These are phyloP conservation scores for Xanthia togata DNA, from an alignment of 2,888 invertebrate genomes.

Conservation along the genomic window DNA sequence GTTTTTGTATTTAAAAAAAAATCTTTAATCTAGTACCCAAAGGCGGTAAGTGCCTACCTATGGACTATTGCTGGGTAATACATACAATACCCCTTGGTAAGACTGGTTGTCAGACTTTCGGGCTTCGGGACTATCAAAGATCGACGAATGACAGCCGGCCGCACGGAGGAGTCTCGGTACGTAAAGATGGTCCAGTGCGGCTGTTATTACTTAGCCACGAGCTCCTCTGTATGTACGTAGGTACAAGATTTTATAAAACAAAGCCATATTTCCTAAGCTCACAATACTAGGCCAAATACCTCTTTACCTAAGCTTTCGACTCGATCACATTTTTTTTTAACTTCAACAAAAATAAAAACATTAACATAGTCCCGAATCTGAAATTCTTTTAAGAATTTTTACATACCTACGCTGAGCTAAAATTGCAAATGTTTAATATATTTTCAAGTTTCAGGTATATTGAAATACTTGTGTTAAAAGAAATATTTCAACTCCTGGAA, in stretches of 20 bases:
- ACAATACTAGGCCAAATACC: neutral
- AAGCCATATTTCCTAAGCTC: neutral
- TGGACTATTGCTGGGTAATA: too few species aligned
- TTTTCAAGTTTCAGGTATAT: conserved; percentile 30
- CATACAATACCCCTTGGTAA: too few species aligned
- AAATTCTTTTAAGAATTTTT: neutral
- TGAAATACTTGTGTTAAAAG: conserved; percentile 30
- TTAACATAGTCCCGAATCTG: neutral
- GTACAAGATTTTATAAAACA: conserved; percentile 19
- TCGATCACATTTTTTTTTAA: conserved; percentile 2
- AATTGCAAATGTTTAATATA: conserved; percentile 11
- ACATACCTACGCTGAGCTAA: neutral
- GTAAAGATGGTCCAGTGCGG: too few species aligned
- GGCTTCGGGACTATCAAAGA: too few species aligned
- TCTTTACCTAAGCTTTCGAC: neutral
- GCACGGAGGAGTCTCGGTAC: too few species aligned
- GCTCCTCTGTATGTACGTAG: neutral
- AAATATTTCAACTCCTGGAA: conserved; percentile 4
- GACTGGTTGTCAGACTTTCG: too few species aligned
- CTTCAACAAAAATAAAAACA: conserved; percentile 1
- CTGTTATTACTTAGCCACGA: too few species aligned
- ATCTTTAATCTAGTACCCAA: too few species aligned
- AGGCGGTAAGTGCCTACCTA: too few species aligned
- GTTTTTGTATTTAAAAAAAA: too few species aligned
- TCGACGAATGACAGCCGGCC: too few species aligned